phyloP scores from a whole-genome alignment of 2,797 vertebrate species.

The Lepilemur septentrionalis region DNA sequence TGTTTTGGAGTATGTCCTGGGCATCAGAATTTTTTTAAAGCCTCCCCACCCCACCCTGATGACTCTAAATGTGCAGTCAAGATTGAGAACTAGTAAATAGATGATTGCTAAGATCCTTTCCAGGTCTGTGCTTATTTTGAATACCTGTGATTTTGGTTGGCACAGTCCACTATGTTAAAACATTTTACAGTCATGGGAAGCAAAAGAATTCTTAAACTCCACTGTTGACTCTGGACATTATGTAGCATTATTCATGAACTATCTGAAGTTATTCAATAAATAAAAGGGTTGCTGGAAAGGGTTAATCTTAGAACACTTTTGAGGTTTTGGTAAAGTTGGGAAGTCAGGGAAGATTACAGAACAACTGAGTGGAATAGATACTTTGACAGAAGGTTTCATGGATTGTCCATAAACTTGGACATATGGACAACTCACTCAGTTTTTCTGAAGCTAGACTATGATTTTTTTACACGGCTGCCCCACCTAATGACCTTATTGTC shows the following conservation, averaged over 20 bases:
- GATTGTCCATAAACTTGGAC: not conserved
- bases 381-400: not conserved
- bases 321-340: not conserved
- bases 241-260: constrained; percentile 12
- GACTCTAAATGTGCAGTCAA: not conserved
- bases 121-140: constrained; percentile 24
- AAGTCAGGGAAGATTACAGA: not conserved
- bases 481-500: not conserved
- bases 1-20: not conserved
- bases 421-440: not conserved
- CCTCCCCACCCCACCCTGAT: not conserved
- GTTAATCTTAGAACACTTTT: not conserved
- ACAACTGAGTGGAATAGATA: not conserved
- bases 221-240: not conserved
- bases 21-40: constrained; percentile 21
- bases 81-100: not conserved
- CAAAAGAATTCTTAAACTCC: constrained; percentile 20
- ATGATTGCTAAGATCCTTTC: not conserved
- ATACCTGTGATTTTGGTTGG: constrained; percentile 26
- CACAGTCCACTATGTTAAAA: not conserved
- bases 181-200: not conserved
- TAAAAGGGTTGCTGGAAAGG: not conserved
- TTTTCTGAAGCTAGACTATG: not conserved
- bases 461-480: not conserved
- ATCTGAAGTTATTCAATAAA: not conserved